Conservation (phyloP, 2,888 invertebrate genomes). For the Troilus luridus region DNA sequence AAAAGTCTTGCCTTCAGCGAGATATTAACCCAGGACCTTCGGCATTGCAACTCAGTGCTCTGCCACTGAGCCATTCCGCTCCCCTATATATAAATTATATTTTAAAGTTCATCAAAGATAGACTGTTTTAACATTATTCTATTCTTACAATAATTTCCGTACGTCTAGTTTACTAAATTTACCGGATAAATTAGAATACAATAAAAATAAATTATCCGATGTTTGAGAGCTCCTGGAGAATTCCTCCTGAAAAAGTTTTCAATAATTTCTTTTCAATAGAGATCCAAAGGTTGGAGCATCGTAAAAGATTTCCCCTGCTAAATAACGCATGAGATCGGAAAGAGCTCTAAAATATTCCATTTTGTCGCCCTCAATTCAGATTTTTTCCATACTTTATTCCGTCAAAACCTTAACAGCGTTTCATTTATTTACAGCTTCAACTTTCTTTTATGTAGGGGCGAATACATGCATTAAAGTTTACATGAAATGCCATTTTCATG, state of each 20-base stretch:
- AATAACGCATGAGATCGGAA: neutral
- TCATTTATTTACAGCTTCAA: neutral
- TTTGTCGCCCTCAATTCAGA: neutral
- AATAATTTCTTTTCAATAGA: neutral
- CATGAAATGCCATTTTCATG: neutral
- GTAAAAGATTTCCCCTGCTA: conserved; percentile 1
- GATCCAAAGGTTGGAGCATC: neutral
- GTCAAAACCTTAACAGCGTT: neutral
- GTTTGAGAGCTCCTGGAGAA: neutral
- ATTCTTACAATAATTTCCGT: no score
- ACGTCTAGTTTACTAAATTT: no score
- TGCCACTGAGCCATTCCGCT: no score
- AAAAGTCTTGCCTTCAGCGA: no score
- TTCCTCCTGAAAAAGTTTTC: neutral
- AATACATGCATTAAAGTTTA: neutral
- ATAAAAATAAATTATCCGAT: neutral
- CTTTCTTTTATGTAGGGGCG: neutral
- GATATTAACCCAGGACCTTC: no score
- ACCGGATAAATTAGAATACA: no score
- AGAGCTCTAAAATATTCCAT: conserved; percentile 22
- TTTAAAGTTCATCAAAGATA: no score
- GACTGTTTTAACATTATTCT: no score
- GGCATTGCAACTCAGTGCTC: no score
- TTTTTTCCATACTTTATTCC: neutral
- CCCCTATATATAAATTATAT: no score